These are phyloP conservation scores for Ophion ventricosus DNA, from an alignment of 2,888 invertebrate genomes.

Conservation along the genomic window DNA sequence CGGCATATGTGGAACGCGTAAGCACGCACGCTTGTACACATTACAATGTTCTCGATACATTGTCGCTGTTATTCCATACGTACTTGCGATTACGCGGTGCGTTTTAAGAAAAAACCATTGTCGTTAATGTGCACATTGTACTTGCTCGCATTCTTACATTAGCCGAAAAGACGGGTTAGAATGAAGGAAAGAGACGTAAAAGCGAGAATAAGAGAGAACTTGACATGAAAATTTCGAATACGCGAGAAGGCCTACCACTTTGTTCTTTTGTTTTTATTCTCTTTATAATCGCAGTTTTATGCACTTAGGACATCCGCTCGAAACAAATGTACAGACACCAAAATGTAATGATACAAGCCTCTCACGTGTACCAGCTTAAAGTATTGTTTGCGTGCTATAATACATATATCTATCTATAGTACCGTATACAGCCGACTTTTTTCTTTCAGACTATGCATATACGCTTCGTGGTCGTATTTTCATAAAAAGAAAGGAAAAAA, in stretches of 20 bases:
- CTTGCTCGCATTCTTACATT: background rate
- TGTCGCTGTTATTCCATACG: conserved; percentile 16
- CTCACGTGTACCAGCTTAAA: conserved; percentile 35
- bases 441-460: conserved; percentile 26
- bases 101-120: background rate
- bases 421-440: conserved; percentile 62
- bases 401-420: conserved; percentile 62
- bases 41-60: background rate
- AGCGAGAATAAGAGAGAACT: background rate
- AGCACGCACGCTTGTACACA: background rate
- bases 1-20: background rate
- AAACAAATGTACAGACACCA: background rate
- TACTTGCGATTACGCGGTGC: conserved; percentile 22
- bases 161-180: background rate
- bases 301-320: background rate
- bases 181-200: background rate
- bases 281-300: background rate
- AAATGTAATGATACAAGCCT: background rate
- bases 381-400: conserved; percentile 40
- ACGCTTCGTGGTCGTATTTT: conserved; percentile 18
- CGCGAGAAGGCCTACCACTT: background rate
- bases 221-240: background rate
- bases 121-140: background rate
- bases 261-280: background rate
- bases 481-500: background rate